Conservation (phyloP, 2,797 vertebrate species). For the Pseudochaenichthys georgianus region DNA sequence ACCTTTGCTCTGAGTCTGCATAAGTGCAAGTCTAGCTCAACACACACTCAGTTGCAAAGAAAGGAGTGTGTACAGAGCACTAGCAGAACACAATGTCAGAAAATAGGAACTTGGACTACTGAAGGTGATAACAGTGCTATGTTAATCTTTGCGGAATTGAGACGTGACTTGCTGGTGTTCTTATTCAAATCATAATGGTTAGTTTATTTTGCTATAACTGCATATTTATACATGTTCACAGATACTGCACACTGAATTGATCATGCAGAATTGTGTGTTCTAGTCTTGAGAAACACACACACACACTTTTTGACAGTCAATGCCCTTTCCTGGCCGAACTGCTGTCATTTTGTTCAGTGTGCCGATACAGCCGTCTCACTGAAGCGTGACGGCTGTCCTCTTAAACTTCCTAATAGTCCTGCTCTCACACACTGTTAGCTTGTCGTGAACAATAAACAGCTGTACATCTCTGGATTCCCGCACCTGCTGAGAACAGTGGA, state of each 20-base stretch:
- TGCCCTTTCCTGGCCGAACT: neutral
- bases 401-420: conserved; percentile 20
- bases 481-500: conserved; percentile 61
- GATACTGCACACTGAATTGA: too few species aligned
- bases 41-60: neutral
- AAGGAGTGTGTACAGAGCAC: neutral
- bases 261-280: too few species aligned
- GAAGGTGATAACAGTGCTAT: neutral
- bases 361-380: conserved; percentile 1
- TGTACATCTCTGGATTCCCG: conserved; percentile 38
- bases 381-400: neutral
- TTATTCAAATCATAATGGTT: too few species aligned
- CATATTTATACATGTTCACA: neutral
- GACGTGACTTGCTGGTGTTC: too few species aligned
- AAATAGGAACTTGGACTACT: conserved; percentile 13
- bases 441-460: conserved; percentile 45
- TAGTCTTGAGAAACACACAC: too few species aligned
- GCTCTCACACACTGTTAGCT: conserved; percentile 18
- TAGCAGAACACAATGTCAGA: conserved; percentile 1
- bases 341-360: conserved; percentile 12
- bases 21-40: neutral
- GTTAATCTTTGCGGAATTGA: neutral
- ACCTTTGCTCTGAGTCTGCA: neutral
- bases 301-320: conserved; percentile 4
- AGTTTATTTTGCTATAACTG: neutral